Evolutionary conservation across 2,888 invertebrate genomes (phyloP).

Genomic region (Erebia palarica): DNA sequence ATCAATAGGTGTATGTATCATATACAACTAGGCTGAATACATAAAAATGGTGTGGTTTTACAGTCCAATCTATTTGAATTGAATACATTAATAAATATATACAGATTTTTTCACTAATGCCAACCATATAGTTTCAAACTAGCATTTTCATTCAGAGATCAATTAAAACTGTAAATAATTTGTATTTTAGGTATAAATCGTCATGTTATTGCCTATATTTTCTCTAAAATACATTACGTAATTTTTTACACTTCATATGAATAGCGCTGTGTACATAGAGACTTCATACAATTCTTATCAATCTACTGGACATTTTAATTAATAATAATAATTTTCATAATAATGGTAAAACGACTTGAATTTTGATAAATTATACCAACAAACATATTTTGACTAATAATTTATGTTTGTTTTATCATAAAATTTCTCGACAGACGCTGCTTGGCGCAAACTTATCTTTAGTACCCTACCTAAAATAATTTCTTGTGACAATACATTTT

Average conservation of each 20-base stretch:
- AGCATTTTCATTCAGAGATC: conserved; percentile 8
- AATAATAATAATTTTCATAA: neutral
- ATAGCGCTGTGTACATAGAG: neutral
- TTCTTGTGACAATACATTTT: neutral
- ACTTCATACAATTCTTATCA: conserved; percentile 16
- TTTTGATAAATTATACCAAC: neutral
- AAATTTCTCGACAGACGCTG: too few relatives aligned
- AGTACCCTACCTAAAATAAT: neutral
- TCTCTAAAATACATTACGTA: conserved; percentile 10
- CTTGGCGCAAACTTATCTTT: neutral
- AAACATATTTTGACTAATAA: too few relatives aligned
- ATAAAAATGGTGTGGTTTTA: neutral
- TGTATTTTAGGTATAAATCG: conserved; percentile 12
- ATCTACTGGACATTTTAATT: conserved; percentile 22
- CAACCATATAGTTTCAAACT: neutral
- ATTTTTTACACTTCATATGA: neutral
- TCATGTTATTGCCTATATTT: conserved; percentile 14
- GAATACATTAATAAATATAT: neutral
- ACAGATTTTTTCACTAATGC: neutral
- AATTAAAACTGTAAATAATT: conserved; percentile 10
- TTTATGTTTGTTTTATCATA: too few relatives aligned
- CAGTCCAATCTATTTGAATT: conserved; percentile 9
- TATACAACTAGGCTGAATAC: neutral
- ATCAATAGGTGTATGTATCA: too few relatives aligned
- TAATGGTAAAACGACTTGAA: neutral